Base-by-base conservation (phyloP, 2,797 vertebrate species). In the Bovichtus diacanthus region DNA sequence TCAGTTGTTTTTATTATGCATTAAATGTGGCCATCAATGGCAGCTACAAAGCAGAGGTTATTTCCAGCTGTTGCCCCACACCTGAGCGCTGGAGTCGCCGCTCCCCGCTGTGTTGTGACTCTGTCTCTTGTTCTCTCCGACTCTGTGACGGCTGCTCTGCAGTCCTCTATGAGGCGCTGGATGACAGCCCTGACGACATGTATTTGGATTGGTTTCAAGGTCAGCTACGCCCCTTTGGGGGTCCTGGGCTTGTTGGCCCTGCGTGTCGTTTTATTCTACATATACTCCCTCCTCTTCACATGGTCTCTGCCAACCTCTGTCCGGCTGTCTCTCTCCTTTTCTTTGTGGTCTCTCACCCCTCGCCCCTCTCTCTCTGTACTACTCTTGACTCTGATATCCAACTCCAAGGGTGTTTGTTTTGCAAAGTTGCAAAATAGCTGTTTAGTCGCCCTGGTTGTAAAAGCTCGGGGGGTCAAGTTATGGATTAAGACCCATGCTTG, bases 201-300 rank as follows among this genome's bases (percentile, higher is more conserved):
- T 95, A 95, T 95, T 88, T 95, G 94, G 95, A 96, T 86, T 95
- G 93, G 95, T 95, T 94, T 93, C 92, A 94, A 95, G 95, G 95
- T 96, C 94, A 95, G 95, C 80, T 90, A 93, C 88, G 83, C 75
- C 91, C 84, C 81, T 74, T 74, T 79, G 69, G 60, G 83, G 84
- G 85, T 78, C 74, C 66, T 9, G 74, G 90, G 82, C 87, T 80
- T 84, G 75, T 88, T 70, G 60, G 89, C 70, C 88, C 87, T 66
- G 64, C 68, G 74, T 87, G 87, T 89, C 66, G 74, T 72, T 46
- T 79, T 75, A 60, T 67, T 80, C 67, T 64, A 74, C 75, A 64
- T 71, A 34, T 34, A 43, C 53, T 49, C 75, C 80, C 71, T 70
- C 70, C 77, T 82, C 72, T 54, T 79, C 54, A 79, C 79, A 66